Evolutionary conservation across 2,888 invertebrate genomes (phyloP).

Genomic region (Lamellibrachia columna): DNA sequence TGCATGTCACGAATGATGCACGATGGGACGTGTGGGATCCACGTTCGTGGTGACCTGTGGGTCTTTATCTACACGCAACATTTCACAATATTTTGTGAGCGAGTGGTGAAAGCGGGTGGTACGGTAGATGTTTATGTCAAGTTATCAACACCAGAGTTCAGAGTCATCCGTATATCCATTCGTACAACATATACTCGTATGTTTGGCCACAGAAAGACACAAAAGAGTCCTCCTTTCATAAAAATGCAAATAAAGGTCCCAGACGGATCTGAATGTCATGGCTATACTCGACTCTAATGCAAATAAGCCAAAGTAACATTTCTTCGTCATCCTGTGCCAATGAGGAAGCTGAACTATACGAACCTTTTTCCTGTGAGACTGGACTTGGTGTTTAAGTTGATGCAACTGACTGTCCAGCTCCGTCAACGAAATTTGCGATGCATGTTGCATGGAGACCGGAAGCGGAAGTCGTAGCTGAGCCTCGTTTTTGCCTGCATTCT

Average conservation of each 20-base stretch:
- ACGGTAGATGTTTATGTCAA: not conserved
- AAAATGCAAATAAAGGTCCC: too few relatives aligned
- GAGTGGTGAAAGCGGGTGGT: not conserved
- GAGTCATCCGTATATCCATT: not conserved
- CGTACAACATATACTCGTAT: not conserved
- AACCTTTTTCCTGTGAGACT: slow-evolving; percentile 30
- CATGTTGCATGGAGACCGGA: slow-evolving; percentile 57
- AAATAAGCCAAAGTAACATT: not conserved
- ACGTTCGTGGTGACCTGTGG: not conserved
- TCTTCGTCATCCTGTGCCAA: not conserved
- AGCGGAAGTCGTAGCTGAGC: slow-evolving; percentile 57
- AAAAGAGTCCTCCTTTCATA: too few relatives aligned
- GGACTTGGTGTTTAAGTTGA: slow-evolving; percentile 28
- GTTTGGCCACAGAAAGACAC: too few relatives aligned
- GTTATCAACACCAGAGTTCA: not conserved
- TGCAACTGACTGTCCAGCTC: slow-evolving; percentile 33
- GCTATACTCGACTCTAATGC: too few relatives aligned
- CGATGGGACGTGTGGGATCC: not conserved
- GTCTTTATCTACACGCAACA: not conserved
- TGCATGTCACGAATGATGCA: not conserved
- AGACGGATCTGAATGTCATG: too few relatives aligned
- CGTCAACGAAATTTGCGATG: slow-evolving; percentile 52
- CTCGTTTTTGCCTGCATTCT: slow-evolving; percentile 56
- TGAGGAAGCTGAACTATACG: not conserved
- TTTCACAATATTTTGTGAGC: not conserved